Conservation (phyloP, 2,113 vertebrate genomes). For the Perognathus longimembris region DNA sequence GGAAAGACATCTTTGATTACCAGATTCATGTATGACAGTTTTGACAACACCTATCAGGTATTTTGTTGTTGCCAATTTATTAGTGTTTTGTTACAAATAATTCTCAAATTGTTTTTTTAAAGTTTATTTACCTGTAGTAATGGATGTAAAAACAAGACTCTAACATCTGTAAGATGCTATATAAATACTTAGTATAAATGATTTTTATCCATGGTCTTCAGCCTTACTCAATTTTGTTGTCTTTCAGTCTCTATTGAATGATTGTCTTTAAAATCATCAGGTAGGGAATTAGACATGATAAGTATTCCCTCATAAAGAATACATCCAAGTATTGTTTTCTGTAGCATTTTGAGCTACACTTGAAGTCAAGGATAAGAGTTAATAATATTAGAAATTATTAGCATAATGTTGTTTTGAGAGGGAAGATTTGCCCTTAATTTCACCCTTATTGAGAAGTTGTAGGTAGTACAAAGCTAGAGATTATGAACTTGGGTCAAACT, state of each 20-base stretch:
- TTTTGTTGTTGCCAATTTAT: slow-evolving; percentile 60
- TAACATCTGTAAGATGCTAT: slow-evolving; percentile 43
- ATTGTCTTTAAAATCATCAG: slow-evolving; percentile 11
- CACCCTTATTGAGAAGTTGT: no score
- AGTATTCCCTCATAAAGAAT: slow-evolving; percentile 20
- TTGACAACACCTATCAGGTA: slow-evolving; percentile 99
- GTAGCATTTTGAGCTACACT: background rate
- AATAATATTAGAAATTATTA: slow-evolving; percentile 36
- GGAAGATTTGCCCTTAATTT: no score
- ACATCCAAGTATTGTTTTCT: slow-evolving; percentile 31
- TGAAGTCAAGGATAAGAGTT: slow-evolving; percentile 45
- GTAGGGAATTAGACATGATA: slow-evolving; percentile 24
- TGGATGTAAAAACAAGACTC: slow-evolving; percentile 38
- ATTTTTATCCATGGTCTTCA: slow-evolving; percentile 38
- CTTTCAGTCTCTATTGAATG: slow-evolving; percentile 47
- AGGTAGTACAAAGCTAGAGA: no score
- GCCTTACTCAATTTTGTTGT: slow-evolving; percentile 28
- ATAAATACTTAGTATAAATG: slow-evolving; percentile 34
- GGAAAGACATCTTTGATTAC: slow-evolving; percentile 99
- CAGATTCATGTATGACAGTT: slow-evolving; percentile 99
- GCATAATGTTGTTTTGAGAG: background rate
- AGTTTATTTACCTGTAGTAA: slow-evolving; percentile 37
- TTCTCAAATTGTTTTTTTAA: slow-evolving; percentile 10
- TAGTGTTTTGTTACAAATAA: slow-evolving; percentile 51
- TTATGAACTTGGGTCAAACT: no score